Conservation (phyloP, 2,888 invertebrate genomes). For the Neoascia interrupta region DNA sequence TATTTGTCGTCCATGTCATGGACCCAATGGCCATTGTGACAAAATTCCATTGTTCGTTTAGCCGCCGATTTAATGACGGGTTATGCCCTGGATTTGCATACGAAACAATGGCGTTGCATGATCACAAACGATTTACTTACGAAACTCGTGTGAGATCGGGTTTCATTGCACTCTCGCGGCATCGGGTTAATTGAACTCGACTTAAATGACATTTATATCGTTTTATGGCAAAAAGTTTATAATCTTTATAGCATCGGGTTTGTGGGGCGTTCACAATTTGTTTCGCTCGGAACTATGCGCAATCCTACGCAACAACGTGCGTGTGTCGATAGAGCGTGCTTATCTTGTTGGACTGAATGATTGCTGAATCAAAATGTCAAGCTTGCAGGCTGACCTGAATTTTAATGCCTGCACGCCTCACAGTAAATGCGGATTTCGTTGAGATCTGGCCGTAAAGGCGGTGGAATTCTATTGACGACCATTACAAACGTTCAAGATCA, state of each 20-base stretch:
- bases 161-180: conserved; percentile 36
- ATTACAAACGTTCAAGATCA: too few relatives aligned
- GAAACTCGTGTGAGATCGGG: conserved; percentile 45
- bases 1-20: conserved; percentile 56
- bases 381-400: too few relatives aligned
- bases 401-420: too few relatives aligned
- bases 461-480: too few relatives aligned
- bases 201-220: conserved; percentile 35
- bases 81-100: conserved; percentile 63
- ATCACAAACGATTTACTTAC: conserved; percentile 42
- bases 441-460: too few relatives aligned
- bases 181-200: conserved; percentile 60
- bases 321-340: too few relatives aligned
- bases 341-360: too few relatives aligned
- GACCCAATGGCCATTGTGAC: conserved; percentile 62
- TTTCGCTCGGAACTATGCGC: too few relatives aligned
- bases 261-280: conserved; percentile 35
- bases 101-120: conserved; percentile 60
- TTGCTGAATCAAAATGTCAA: too few relatives aligned
- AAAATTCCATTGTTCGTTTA: conserved; percentile 58
- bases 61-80: conserved; percentile 45
- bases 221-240: conserved; percentile 4
- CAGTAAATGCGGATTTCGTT: too few relatives aligned
- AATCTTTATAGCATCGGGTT: conserved; percentile 26
- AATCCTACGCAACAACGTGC: too few relatives aligned